phyloP scores from a whole-genome alignment of 1,140 invertebrate genomes.

The Agrypnia vestita region DNA sequence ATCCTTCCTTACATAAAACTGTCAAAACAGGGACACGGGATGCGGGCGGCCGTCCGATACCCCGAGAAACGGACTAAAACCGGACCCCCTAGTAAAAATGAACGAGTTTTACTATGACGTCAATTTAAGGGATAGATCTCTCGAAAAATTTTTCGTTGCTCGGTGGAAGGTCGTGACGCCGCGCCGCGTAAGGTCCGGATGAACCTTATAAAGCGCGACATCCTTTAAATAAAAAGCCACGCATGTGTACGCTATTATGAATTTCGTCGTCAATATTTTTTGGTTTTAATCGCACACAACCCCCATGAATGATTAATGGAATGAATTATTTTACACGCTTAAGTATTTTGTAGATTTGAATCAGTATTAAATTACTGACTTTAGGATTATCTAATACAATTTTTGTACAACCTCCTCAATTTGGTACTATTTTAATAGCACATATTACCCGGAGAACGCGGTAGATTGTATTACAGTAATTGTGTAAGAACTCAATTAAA shows the following conservation, averaged over 20 bases:
- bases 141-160: no score
- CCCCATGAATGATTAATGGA: no score
- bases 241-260: constrained; percentile 24
- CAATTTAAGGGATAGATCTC: not conserved
- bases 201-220: constrained; percentile 26
- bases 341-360: no score
- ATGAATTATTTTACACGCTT: no score
- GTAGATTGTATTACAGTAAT: not conserved
- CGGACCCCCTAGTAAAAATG: not conserved
- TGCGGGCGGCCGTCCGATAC: not conserved
- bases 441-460: not conserved
- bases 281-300: no score
- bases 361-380: no score
- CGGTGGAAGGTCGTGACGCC: no score
- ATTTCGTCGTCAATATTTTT: constrained; percentile 13
- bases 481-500: not conserved
- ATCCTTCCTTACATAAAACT: constrained; percentile 41
- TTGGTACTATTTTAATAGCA: not conserved
- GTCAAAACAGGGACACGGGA: constrained; percentile 22
- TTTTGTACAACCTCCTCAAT: no score
- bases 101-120: not conserved
- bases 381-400: no score
- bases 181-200: not conserved
- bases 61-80: not conserved
- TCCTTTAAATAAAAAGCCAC: constrained; percentile 21